phyloP scores from a whole-genome alignment of 2,797 vertebrate genomes.

The Allobates femoralis region DNA sequence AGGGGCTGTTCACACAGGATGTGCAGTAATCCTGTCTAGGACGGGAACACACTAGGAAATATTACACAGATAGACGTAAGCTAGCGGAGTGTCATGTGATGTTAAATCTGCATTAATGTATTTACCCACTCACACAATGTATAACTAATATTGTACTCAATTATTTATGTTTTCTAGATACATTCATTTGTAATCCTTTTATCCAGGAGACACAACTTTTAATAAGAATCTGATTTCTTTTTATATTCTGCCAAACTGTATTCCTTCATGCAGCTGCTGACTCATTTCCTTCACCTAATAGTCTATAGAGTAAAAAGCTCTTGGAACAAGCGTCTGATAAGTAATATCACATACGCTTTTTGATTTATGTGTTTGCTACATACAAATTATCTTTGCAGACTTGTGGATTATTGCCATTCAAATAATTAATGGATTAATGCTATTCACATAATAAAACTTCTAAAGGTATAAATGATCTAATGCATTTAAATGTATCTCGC shows the following conservation, averaged over 20 bases:
- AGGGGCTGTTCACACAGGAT: neutral
- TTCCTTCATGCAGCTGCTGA: neutral
- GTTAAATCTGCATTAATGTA: neutral
- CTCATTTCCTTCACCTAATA: conserved; percentile 25
- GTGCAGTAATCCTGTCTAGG: neutral
- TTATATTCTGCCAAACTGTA: neutral
- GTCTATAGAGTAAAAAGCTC: conserved; percentile 12
- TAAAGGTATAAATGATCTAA: neutral
- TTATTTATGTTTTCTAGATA: neutral
- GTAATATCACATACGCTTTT: conserved; percentile 15
- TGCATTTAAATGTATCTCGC: neutral
- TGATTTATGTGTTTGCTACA: conserved; percentile 24
- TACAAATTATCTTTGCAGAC: conserved; percentile 13
- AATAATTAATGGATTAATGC: neutral
- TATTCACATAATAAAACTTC: neutral
- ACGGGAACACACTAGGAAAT: neutral
- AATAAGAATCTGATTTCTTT: neutral
- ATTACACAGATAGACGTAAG: neutral
- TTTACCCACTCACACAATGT: too few species aligned
- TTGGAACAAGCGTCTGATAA: neutral
- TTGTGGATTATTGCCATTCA: neutral
- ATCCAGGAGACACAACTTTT: neutral
- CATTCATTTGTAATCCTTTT: conserved; percentile 9
- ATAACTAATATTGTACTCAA: conserved; percentile 5
- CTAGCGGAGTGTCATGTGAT: neutral